Evolutionary conservation across 2,113 vertebrate genomes (phyloP).

Genomic region (Candoia aspera): DNA sequence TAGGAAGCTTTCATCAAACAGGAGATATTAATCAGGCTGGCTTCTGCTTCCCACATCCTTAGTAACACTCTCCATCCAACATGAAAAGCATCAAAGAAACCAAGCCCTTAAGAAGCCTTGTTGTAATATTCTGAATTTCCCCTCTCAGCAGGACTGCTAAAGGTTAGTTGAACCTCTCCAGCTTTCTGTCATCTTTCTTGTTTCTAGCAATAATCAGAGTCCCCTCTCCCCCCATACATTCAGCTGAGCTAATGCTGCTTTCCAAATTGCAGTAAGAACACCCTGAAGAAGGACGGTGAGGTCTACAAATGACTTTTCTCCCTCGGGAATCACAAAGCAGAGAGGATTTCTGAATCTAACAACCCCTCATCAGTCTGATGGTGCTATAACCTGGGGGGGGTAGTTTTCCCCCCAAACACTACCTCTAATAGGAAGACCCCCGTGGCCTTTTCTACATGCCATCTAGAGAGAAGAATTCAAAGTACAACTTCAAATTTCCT

Average conservation of each 20-base stretch:
- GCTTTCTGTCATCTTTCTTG: neutral
- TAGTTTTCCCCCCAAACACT: neutral
- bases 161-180: neutral
- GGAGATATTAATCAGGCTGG: neutral
- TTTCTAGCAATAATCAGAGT: neutral
- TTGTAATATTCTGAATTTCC: neutral
- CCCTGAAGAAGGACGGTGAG: rapidly evolving
- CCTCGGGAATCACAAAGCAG: neutral
- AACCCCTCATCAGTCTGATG: neutral
- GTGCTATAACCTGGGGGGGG: neutral
- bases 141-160: neutral
- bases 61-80: neutral
- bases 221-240: neutral
- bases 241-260: neutral
- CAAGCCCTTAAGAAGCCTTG: neutral
- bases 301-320: neutral
- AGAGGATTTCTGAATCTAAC: neutral
- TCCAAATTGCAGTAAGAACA: neutral
- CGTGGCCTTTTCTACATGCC: neutral
- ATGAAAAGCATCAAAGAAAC: neutral
- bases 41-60: neutral
- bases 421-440: neutral
- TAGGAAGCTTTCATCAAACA: neutral
- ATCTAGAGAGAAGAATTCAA: neutral
- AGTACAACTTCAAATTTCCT: neutral